Evolutionary conservation across 2,888 invertebrate genomes (phyloP).

Genomic region (Trachelus tabidus): DNA sequence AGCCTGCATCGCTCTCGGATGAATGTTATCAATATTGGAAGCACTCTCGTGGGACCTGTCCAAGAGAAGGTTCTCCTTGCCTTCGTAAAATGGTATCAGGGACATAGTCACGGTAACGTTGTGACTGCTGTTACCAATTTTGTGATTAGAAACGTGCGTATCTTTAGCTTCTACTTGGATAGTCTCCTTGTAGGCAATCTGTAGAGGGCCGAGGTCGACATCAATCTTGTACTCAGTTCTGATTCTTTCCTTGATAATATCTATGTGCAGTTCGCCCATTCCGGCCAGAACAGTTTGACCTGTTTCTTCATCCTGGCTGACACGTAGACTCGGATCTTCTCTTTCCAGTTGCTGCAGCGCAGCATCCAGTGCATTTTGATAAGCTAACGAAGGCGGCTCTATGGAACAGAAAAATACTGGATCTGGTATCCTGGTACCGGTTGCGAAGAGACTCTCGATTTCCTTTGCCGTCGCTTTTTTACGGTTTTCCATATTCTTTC

Average conservation of each 20-base stretch:
- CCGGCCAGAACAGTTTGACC: slow-evolving; percentile 91
- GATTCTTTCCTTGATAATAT: slow-evolving; percentile 91
- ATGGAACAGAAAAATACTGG: slow-evolving; percentile 98
- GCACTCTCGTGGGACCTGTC: slow-evolving; percentile 77
- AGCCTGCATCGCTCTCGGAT: slow-evolving; percentile 76
- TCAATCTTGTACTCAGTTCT: slow-evolving; percentile 90
- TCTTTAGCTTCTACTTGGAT: slow-evolving; percentile 67
- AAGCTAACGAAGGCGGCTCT: slow-evolving; percentile 86
- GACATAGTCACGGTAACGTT: slow-evolving; percentile 74
- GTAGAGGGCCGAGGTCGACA: slow-evolving; percentile 88
- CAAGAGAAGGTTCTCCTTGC: slow-evolving; percentile 66
- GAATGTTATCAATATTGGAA: slow-evolving; percentile 75
- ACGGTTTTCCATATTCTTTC: slow-evolving; percentile 64
- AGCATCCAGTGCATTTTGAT: slow-evolving; percentile 80
- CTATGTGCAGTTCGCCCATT: slow-evolving; percentile 98
- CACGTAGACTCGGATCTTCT: slow-evolving; percentile 92
- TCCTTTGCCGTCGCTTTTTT: slow-evolving; percentile 44
- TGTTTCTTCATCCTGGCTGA: slow-evolving; percentile 80
- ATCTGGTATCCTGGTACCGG: slow-evolving; percentile 82
- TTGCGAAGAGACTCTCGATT: slow-evolving; percentile 62
- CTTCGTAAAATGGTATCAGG: slow-evolving; percentile 67
- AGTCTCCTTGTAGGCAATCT: slow-evolving; percentile 91
- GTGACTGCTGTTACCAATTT: slow-evolving; percentile 74
- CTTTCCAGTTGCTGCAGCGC: slow-evolving; percentile 84
- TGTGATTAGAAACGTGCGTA: slow-evolving; percentile 71